phyloP scores from a whole-genome alignment of 1,140 invertebrate genomes.

The Ctenoplectra terminalis region DNA sequence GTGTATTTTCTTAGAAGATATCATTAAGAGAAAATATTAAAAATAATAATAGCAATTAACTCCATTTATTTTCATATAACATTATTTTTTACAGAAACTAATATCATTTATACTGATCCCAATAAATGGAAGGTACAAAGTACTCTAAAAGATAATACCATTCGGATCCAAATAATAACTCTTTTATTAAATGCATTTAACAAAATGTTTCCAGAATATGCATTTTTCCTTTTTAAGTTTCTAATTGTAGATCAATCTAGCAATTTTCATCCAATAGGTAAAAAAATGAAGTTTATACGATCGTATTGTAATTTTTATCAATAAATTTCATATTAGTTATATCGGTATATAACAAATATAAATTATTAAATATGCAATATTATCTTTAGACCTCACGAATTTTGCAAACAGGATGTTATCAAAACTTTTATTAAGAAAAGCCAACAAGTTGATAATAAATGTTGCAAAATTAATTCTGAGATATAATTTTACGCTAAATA shows the following conservation, averaged over 20 bases:
- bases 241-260: slow-evolving; percentile 67
- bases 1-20: neutral
- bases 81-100: slow-evolving; percentile 51
- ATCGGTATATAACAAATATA: neutral
- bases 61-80: neutral
- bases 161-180: slow-evolving; percentile 48
- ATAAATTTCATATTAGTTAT: neutral
- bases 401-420: slow-evolving; percentile 57
- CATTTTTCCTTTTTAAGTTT: slow-evolving; percentile 65
- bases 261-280: slow-evolving; percentile 70
- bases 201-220: slow-evolving; percentile 53
- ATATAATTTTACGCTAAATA: slow-evolving; percentile 54
- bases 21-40: neutral
- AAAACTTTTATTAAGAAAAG: slow-evolving; percentile 20
- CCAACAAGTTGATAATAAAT: slow-evolving; percentile 37
- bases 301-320: neutral
- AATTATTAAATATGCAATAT: slow-evolving; percentile 22
- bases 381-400: slow-evolving; percentile 61
- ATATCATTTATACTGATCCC: slow-evolving; percentile 56
- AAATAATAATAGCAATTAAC: neutral
- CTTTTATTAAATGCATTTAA: slow-evolving; percentile 66
- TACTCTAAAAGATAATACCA: slow-evolving; percentile 43
- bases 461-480: slow-evolving; percentile 57
- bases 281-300: slow-evolving; percentile 18
- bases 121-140: slow-evolving; percentile 53